Evolutionary conservation across 2,113 vertebrate species (phyloP), one percentile per base, ranked within the genome.

Genomic region (Scomber colias): DNA sequence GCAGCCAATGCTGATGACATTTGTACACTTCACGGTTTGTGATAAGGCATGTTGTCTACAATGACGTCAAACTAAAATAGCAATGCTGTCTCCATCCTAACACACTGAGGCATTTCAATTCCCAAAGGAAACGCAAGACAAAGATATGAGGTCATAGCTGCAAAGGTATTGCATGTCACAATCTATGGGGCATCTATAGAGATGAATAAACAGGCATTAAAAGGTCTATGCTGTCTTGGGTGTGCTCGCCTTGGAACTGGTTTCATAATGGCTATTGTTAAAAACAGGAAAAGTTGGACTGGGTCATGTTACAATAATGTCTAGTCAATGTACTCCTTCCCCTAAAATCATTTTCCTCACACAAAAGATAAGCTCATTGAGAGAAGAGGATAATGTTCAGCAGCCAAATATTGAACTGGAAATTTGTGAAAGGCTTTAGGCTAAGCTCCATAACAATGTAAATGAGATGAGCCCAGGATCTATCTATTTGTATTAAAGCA

Each of bases 211-310:
- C 72, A 78, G 49, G 56, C 59, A 78, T 56, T 62, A 77, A 83
- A 75, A 87, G 66, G 51, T 72, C 35, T 65, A 35, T 44, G 24
- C 17, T 50, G 79, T 75, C 75, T 76, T 73, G 53, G 88, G 77
- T 80, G 77, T 40, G 74, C 48, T 49, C 6, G 56, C 19, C 48
- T 19, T 71, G 45, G 40, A 76, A 84, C 82, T 77, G 83, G 79
- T 87, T 81, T 75, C 7, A 72, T 59, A 65, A 71, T 45, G 48
- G 60, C 69, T 79, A 62, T 87, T 92, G 86, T 89, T 81, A 55
- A 11, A 82, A 82, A 78, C 55, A 84, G 81, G 53, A 83, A 87
- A 82, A 61, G 80, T 67, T 69, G 72, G 75, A 78, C 50, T 40
- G 17, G 72, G 63, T 35, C 50, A 9, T 54, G 73, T 79, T 67